phyloP scores from a whole-genome alignment of 2,113 vertebrate species.

The Aptenodytes forsteri region DNA sequence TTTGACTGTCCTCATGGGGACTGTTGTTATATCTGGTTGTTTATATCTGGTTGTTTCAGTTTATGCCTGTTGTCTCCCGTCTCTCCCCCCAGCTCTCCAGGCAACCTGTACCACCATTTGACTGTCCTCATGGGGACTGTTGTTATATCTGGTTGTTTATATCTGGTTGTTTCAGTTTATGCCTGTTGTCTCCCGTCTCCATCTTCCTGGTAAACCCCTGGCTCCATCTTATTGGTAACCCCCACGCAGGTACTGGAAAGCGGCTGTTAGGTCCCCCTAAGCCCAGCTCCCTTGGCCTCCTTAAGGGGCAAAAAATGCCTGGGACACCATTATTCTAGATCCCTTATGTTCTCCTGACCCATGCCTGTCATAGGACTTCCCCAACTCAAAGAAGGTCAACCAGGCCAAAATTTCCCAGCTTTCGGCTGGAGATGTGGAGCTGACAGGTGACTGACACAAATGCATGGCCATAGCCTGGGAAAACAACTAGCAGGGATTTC shows the following conservation, averaged over 20 bases:
- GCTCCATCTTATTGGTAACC: background rate
- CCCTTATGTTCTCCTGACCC: background rate
- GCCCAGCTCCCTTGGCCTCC: background rate
- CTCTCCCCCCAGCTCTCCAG: background rate
- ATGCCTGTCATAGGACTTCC: background rate
- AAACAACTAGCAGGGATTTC: background rate
- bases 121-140: background rate
- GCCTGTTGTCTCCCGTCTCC: background rate
- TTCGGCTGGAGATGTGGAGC: background rate
- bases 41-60: background rate
- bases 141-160: background rate
- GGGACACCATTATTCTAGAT: background rate
- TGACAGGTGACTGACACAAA: background rate
- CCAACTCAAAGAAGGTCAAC: background rate
- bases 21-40: background rate
- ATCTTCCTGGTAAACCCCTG: background rate
- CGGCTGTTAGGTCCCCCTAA: background rate
- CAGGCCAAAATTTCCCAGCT: background rate
- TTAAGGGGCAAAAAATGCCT: background rate
- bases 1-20: background rate
- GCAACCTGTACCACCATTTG: fast-evolving
- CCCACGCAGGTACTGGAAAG: background rate
- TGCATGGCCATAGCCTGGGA: fast-evolving
- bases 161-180: background rate
- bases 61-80: background rate